Evolutionary conservation across 2,113 vertebrate genomes (phyloP).

Genomic region (Chaetodon auriga): DNA sequence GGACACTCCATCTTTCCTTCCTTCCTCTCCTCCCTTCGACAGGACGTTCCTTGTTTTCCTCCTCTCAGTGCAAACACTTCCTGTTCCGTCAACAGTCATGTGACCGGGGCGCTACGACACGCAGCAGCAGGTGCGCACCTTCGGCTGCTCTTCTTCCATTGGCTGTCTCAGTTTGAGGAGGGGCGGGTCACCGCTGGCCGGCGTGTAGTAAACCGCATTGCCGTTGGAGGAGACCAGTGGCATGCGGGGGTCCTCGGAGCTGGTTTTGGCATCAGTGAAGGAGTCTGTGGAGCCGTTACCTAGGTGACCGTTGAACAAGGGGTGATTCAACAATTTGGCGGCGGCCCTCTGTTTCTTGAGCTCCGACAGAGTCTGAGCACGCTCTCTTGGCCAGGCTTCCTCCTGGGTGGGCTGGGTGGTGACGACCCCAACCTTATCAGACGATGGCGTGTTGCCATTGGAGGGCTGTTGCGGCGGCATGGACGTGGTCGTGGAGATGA

Average conservation of each 20-base stretch:
- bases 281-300: slow-evolving; percentile 84
- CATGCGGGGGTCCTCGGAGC: slow-evolving; percentile 89
- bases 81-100: slow-evolving; percentile 25
- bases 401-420: slow-evolving; percentile 69
- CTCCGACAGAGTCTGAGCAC: slow-evolving; percentile 93
- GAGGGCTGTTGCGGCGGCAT: slow-evolving; percentile 57
- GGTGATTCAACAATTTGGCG: slow-evolving; percentile 91
- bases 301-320: slow-evolving; percentile 92
- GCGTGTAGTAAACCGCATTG: slow-evolving; percentile 92
- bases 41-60: background rate
- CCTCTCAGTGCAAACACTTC: slow-evolving; percentile 43
- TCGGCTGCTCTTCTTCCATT: slow-evolving; percentile 91
- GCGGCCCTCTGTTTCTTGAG: slow-evolving; percentile 95
- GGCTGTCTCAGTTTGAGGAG: slow-evolving; percentile 95
- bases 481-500: slow-evolving; percentile 65
- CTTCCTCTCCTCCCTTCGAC: slow-evolving; percentile 24
- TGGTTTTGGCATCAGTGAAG: slow-evolving; percentile 79
- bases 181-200: slow-evolving; percentile 94
- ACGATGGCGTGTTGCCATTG: slow-evolving; percentile 68
- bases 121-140: slow-evolving; percentile 91
- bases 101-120: slow-evolving; percentile 86
- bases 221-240: slow-evolving; percentile 94
- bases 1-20: slow-evolving; percentile 23
- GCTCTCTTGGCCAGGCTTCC: slow-evolving; percentile 85
- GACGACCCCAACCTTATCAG: slow-evolving; percentile 34